These are phyloP conservation scores for Halcyon smyrnensis DNA, from an alignment of 2,797 vertebrate genomes.

Conservation along the genomic window DNA sequence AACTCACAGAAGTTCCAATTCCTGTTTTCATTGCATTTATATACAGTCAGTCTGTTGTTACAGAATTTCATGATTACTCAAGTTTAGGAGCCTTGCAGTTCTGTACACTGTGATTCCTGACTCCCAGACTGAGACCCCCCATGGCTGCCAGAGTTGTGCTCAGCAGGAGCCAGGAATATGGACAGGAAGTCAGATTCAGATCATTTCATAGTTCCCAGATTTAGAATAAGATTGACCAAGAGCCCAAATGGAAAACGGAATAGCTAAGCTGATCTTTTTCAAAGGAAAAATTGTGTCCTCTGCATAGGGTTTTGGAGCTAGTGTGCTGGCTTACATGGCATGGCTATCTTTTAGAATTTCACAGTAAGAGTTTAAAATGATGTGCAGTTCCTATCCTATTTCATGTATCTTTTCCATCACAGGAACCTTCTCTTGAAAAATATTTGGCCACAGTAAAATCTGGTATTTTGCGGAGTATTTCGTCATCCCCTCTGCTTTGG, in stretches of 20 bases:
- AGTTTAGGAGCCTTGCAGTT: background rate
- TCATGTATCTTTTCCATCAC: background rate
- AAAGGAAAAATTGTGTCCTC: background rate
- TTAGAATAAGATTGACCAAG: background rate
- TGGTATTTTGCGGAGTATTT: background rate
- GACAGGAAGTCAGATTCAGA: background rate
- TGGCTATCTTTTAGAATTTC: background rate
- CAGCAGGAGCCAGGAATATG: background rate
- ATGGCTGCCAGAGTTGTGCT: background rate
- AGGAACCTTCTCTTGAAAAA: background rate
- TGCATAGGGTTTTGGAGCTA: background rate
- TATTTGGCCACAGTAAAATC: background rate
- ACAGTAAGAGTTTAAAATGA: background rate
- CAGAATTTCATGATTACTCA: background rate
- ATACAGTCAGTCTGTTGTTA: conserved; percentile 4
- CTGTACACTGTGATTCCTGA: background rate
- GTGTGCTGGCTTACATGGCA: background rate
- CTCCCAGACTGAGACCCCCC: background rate
- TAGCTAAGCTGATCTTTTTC: background rate
- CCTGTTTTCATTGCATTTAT: conserved; percentile 26
- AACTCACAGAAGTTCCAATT: conserved; percentile 15
- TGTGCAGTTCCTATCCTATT: background rate
- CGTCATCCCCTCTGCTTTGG: background rate
- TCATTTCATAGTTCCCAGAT: background rate
- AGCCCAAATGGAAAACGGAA: background rate